Evolutionary conservation across 1,140 invertebrate species (phyloP), one percentile per base, ranked within the genome.

Genomic region (Venturia canescens): DNA sequence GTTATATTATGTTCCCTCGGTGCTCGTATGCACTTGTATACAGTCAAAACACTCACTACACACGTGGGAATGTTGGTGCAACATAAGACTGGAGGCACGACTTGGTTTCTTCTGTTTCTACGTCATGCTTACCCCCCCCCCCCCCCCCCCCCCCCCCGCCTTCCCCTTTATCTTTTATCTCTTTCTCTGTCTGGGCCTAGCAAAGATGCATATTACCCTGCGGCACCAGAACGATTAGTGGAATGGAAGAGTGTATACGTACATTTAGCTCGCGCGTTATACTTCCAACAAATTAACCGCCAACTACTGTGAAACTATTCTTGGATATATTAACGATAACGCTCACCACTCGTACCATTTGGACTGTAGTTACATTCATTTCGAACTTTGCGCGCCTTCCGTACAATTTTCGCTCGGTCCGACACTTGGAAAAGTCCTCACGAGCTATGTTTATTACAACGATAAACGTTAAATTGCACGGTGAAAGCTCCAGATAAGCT

Each of bases 221-320:
- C 31, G 44, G 38, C 63, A 57, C 72, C 15, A 21, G 9, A 16
- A 23, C 66, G 72, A 60, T 60, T 60, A 76, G 53, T 76, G 38
- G 26, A 29, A 29, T 76, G 26, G 34, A 60, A 60, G 15, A 38
- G 44, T 74, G 60, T 16, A 34, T 11, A 63, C 72, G 26, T 31
- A 69, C 29, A 29, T 63, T 63, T 26, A 23, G 60, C 16, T 63
- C 60, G 27, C 72, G 50, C 7, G 48, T 76, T 57, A 38, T 76
- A 76, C 53, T 76, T 76, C 72, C 72, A 63, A 31, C 53, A 53
- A 76, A 76, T 76, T 76, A 76, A 76, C 72, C 53, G 72, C 72
- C 48, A 76, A 76, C 72, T 76, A 63, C 72, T n/a, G 18, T 27
- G 18, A 26, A 76, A 76, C 72, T 60, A 76, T 60, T 63, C 16